phyloP scores from a whole-genome alignment of 2,113 vertebrate genomes.

The Triplophysa siluroides region DNA sequence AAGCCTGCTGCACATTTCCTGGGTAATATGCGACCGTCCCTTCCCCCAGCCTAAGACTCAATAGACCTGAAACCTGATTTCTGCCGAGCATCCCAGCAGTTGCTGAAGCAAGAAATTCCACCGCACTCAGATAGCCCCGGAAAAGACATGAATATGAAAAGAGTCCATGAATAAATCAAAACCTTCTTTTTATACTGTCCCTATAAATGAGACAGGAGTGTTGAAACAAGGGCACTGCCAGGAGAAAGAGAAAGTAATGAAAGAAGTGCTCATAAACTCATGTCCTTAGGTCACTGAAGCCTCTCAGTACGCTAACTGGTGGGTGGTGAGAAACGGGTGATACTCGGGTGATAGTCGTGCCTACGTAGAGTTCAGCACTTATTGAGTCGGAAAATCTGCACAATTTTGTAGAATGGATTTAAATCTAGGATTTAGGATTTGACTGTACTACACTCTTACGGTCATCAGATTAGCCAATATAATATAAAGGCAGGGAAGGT shows the following conservation, averaged over 20 bases:
- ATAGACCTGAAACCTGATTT: constrained; percentile 77
- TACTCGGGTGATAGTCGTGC: constrained; percentile 41
- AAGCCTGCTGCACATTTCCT: constrained; percentile 77
- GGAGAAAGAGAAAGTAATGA: constrained; percentile 25
- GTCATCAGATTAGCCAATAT: too few species aligned
- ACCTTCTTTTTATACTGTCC: constrained; percentile 62
- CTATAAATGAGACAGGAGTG: constrained; percentile 55
- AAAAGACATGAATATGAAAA: constrained; percentile 80
- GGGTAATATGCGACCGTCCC: constrained; percentile 69
- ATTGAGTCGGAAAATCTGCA: background rate
- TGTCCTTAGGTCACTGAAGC: constrained; percentile 58
- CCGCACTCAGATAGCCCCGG: constrained; percentile 72
- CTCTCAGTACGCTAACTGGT: constrained; percentile 60
- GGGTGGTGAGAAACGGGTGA: constrained; percentile 51
- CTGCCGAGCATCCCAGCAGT: constrained; percentile 61
- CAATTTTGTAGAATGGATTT: background rate
- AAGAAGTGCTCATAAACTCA: constrained; percentile 62
- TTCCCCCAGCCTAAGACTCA: constrained; percentile 66
- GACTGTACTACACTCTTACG: too few species aligned
- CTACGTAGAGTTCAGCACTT: background rate
- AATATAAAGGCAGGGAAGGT: background rate
- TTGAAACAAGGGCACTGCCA: constrained; percentile 49
- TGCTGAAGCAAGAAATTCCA: constrained; percentile 72
- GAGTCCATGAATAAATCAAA: constrained; percentile 78
- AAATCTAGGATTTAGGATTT: too few species aligned